Conservation (phyloP, 1,140 invertebrate species). For the Lepidurus packardi region DNA sequence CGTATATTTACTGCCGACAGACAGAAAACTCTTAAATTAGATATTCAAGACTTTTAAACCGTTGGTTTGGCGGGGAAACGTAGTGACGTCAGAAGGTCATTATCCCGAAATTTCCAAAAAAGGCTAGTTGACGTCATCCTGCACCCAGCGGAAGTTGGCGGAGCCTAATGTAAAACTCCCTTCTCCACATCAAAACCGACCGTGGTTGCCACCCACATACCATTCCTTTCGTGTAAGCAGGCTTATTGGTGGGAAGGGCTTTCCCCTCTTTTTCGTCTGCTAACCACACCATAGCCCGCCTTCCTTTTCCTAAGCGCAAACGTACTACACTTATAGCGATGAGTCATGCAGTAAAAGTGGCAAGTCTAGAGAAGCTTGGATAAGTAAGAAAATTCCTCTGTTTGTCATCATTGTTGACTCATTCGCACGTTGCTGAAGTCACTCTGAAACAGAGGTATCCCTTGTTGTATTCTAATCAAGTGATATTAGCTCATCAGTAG, state of each 20-base stretch:
- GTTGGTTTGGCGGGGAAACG: background rate
- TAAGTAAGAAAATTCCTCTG: background rate
- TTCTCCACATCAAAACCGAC: background rate
- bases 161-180: background rate
- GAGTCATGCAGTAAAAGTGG: constrained; percentile 18
- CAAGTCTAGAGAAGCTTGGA: constrained; percentile 3
- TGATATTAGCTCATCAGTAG: background rate
- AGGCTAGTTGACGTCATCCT: background rate
- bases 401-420: constrained; percentile 22
- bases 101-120: constrained; percentile 16
- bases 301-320: background rate
- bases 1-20: background rate
- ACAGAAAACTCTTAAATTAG: background rate
- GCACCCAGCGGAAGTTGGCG: background rate
- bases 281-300: background rate
- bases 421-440: constrained; percentile 6
- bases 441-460: background rate
- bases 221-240: background rate
- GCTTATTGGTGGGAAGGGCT: background rate
- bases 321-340: constrained; percentile 1
- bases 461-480: background rate
- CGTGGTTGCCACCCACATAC: background rate
- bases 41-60: background rate
- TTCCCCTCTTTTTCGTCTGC: background rate
- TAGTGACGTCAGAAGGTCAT: constrained; percentile 8